These are phyloP conservation scores for Athripsodes cinereus DNA, from an alignment of 2,888 invertebrate genomes.

Conservation along the genomic window DNA sequence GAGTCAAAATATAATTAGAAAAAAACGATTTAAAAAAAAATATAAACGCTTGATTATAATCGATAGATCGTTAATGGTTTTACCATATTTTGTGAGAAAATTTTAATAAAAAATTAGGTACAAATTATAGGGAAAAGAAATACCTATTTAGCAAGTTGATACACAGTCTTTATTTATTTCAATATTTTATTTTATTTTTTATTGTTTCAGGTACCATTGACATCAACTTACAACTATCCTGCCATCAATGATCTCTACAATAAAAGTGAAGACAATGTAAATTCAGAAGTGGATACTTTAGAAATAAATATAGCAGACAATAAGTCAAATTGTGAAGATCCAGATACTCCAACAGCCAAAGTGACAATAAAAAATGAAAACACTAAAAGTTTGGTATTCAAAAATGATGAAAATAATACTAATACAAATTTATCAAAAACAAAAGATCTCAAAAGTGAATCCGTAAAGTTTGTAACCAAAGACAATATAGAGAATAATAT, in stretches of 20 bases:
- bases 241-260: constrained; percentile 25
- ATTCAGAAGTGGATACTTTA: constrained; percentile 27
- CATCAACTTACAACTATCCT: constrained; percentile 17
- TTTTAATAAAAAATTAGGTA: too few species aligned
- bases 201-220: constrained; percentile 21
- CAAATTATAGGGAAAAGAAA: too few species aligned
- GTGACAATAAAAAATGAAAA: neutral
- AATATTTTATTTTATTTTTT: neutral
- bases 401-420: neutral
- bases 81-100: too few species aligned
- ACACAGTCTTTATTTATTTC: too few species aligned
- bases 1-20: too few species aligned
- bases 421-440: too few species aligned
- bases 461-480: neutral
- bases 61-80: too few species aligned
- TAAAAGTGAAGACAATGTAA: constrained; percentile 25
- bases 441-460: neutral
- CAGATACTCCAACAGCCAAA: neutral
- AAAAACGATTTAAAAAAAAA: too few species aligned
- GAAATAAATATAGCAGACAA: constrained; percentile 23
- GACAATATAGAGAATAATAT: neutral
- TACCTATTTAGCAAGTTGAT: too few species aligned
- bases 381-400: neutral
- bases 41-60: too few species aligned
- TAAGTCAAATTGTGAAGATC: neutral